Base-by-base conservation (phyloP, 2,113 vertebrate species). In the Opisthocomus hoazin region DNA sequence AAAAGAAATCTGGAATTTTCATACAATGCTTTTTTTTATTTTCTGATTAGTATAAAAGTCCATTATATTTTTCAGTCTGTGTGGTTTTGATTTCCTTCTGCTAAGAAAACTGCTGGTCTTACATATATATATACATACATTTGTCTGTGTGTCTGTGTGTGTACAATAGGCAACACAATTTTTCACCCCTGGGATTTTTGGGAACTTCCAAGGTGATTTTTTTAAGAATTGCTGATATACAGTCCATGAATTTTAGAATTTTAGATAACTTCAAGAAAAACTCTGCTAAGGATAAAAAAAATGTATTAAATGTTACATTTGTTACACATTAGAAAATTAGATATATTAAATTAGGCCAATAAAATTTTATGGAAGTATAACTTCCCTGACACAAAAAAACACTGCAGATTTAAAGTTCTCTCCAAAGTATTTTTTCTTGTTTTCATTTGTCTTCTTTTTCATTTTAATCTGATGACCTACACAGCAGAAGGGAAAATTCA, bases 1-100 rank as follows among this genome's bases (percentile, higher is more conserved):
- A 75, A 23, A 0, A 0, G 0, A 5, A 73, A 8, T 3, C 3
- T 26, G 9, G 7, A 61, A 81, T 92, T 61, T 60, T 30, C 7
- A 87, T 70, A 32, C 3, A 51, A 4, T 56, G 11, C 1, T 43
- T 83, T 83, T 86, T 4, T 75, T 51, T 30, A 3, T 53, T 84
- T 10, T 58, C 5, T 53, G 8, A 5, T 43, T 5, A 41, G 11
- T 90, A 53, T 27, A 39, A 61, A 85, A 66, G 1, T 17, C 18
- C 4, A 10, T 61, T 85, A n/a, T 32, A 21, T 71, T 27, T 82
- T 53, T 32, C 34, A 56, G 12, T 43, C 41, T 77, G 8, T 36
- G 15, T 27, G 48, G 19, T 37, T 83, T 91, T 70, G 18, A 82
- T 69, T 84, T 77, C 7, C 11, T 75, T 54, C 17, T 56, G 3